Conservation (phyloP, 1,140 invertebrate genomes). For the Camponotus vicinus region DNA sequence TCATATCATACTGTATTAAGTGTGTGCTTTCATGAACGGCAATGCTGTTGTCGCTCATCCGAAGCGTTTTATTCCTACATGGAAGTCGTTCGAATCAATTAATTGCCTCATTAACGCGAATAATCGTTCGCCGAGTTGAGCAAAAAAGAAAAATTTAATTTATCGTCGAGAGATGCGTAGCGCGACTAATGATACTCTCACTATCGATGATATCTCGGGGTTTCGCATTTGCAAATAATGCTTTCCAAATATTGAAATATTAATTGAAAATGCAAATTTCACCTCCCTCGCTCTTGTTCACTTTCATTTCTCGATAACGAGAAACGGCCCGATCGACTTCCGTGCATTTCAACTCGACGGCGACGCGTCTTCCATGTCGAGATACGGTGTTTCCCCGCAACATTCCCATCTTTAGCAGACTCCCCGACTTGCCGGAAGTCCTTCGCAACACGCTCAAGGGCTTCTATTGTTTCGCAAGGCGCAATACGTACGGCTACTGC, state of each 20-base stretch:
- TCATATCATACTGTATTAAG: slow-evolving; percentile 61
- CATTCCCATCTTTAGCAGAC: slow-evolving; percentile 11
- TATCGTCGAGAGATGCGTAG: background rate
- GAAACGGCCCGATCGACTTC: slow-evolving; percentile 40
- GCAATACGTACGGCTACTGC: slow-evolving; percentile 45
- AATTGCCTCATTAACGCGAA: slow-evolving; percentile 49
- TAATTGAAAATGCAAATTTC: background rate
- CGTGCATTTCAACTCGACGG: background rate
- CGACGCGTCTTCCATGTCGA: slow-evolving; percentile 4
- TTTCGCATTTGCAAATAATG: background rate
- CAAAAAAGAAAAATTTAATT: slow-evolving; percentile 25
- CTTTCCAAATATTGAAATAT: background rate
- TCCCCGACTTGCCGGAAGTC: slow-evolving; percentile 44
- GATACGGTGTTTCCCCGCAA: background rate
- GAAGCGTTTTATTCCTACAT: slow-evolving; percentile 14
- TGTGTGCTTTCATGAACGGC: background rate
- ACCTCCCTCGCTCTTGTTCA: slow-evolving; percentile 22
- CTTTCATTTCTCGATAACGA: slow-evolving; percentile 28
- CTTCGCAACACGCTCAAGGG: slow-evolving; percentile 25
- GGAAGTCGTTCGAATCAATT: slow-evolving; percentile 45
- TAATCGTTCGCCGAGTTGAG: background rate
- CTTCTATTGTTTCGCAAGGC: slow-evolving; percentile 53
- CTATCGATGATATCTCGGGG: background rate
- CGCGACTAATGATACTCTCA: background rate
- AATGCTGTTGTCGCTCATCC: slow-evolving; percentile 11